Evolutionary conservation across 1,140 invertebrate species (phyloP), one percentile per base, ranked within the genome.

Genomic region (Drosophila persimilis): DNA sequence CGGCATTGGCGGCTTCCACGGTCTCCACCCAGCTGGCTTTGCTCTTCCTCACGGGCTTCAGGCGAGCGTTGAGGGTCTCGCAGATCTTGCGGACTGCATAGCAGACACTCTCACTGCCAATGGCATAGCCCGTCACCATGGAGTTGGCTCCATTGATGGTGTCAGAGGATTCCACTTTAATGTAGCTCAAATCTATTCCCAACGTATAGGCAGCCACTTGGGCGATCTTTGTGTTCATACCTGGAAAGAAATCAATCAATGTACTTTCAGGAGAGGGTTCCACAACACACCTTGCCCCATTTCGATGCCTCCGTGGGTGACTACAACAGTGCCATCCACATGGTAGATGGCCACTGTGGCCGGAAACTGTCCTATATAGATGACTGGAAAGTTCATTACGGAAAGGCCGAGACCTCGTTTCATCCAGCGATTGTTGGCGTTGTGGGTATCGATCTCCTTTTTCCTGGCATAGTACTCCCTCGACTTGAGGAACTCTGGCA

Each of bases 121-220:
- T 90, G 81, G 95, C 95, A 0, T 95, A 95, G 9, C 95, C 96
- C 4, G 95, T 95, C 0, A 93, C 92, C 62, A 91, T 90, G 41
- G 94, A 92, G 80, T 96, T 97, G 0, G 95, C 93, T 0, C 94
- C 93, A 41, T 93, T 93, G 31, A 96, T 92, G 57, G 91, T 95
- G 64, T 94, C 94, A 1, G 93, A 94, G 1, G 95, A 93, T 79
- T 95, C 95, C 0, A 98, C 93, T 24, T 91, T 93, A 2, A 97
- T 92, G 81, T 94, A 93, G 1, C 94, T 93, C 53, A 97, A 73
- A 9, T 95, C 94, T 29, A 97, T 94, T 5, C 95, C 95, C 1
- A 98, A 90, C 1, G 93, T 93, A 75, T 95, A 93, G 0, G 97
- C 96, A 50, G 94, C 95, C 11, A 96, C 94, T 93, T 98, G 96